Base-by-base conservation (phyloP, 2,888 invertebrate genomes). In the Oscheius sp. region DNA sequence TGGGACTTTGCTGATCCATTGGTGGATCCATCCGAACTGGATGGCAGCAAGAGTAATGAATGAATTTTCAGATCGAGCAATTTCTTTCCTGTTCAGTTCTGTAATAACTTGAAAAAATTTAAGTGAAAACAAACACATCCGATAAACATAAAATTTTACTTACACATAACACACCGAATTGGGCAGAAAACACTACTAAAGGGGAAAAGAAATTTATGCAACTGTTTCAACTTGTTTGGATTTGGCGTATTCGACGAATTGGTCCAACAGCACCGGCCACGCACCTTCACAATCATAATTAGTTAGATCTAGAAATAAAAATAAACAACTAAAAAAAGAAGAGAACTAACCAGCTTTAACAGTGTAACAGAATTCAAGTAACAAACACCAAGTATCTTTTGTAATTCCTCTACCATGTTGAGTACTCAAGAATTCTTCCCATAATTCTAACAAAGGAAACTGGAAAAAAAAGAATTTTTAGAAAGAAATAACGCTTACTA, bases 371-470 rank as follows among this genome's bases (percentile, higher is more conserved):
- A 99, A 99, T 89, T 99, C 98, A 86, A 99, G 91, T 64, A 99
- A 91, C 75, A 99, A 92, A 90, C 97, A 96, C 98, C 98, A 99
- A 52, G 98, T 98, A 90, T 99, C 99, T 91, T 95, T 95, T 70
- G 98, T 96, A 90, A 99, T 98, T 52, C 97, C 96, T 27, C 45
- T 69, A 27, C 43, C 68, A 45, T 53, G 63, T 46, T 81, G 76
- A 0, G 52, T 70, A n/a, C 52, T 27, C 49, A 86, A 76, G 69
- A 82, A 84, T n/a, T 82, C 77, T 41, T 78, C 77, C 83, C 83
- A 83, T 23, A 76, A 52, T 2, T 68, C 29, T 58, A 83, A 69
- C 16, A 81, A 59, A 0, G 76, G 41, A 53, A 76, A 77, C 61
- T 77, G n/a, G 41, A 61, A 59, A n/a, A n/a, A n/a, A n/a, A n/a